phyloP scores from a whole-genome alignment of 2,797 vertebrate species.

The Bradypodion ventrale region DNA sequence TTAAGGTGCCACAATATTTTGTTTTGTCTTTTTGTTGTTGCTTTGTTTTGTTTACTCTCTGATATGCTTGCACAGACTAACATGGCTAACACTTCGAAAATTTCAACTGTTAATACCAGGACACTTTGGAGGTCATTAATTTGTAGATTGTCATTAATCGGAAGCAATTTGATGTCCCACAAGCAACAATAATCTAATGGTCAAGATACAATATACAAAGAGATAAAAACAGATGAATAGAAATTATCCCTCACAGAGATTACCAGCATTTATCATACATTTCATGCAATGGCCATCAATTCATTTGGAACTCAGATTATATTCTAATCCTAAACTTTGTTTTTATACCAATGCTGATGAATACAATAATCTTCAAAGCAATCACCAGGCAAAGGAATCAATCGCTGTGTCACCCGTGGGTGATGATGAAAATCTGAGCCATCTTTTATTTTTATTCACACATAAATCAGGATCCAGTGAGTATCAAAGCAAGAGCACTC shows the following conservation, averaged over 20 bases:
- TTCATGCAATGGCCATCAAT: slow-evolving; percentile 8
- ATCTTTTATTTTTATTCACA: not conserved
- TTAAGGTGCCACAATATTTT: too few relatives aligned
- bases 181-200: too few relatives aligned
- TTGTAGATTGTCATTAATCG: too few relatives aligned
- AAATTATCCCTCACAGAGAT: not conserved
- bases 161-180: too few relatives aligned
- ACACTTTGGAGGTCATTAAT: too few relatives aligned
- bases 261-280: slow-evolving; percentile 12
- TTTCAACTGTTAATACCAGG: too few relatives aligned
- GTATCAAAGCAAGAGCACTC: not conserved
- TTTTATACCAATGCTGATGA: slow-evolving; percentile 12
- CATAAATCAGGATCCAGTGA: not conserved
- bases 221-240: not conserved
- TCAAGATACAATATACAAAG: not conserved
- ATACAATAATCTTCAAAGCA: slow-evolving; percentile 17
- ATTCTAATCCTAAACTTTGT: slow-evolving; percentile 9
- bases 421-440: not conserved
- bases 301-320: slow-evolving; percentile 6
- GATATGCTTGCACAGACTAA: too few relatives aligned
- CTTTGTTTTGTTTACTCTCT: too few relatives aligned
- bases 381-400: not conserved
- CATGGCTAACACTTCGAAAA: too few relatives aligned
- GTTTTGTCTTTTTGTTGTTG: too few relatives aligned
- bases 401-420: not conserved